Evolutionary conservation across 2,113 vertebrate species (phyloP).

Genomic region (Mirza zaza): DNA sequence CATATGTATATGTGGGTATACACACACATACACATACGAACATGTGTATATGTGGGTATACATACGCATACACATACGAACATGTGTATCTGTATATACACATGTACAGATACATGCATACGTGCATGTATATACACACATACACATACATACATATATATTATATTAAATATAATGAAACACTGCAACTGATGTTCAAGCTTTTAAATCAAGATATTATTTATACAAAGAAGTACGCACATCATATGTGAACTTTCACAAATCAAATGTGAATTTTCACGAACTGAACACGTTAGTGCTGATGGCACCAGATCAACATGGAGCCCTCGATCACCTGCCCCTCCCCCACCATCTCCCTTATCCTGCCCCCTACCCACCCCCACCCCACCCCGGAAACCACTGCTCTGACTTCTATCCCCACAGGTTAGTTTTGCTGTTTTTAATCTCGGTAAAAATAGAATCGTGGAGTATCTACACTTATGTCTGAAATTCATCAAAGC

Average conservation of each 20-base stretch:
- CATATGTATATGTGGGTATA: not conserved
- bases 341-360: not conserved
- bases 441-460: not conserved
- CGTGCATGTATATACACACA: no score
- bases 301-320: not conserved
- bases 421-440: not conserved
- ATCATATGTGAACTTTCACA: not conserved
- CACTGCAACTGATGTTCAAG: not conserved
- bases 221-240: not conserved
- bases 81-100: fast-evolving
- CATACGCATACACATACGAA: not conserved
- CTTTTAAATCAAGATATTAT: not conserved
- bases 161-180: not conserved
- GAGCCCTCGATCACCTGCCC: not conserved
- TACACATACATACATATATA: no score
- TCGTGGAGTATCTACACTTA: not conserved
- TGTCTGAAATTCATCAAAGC: not conserved
- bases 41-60: fast-evolving
- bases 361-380: no score
- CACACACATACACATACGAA: not conserved
- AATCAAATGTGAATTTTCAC: not conserved
- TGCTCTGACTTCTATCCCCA: not conserved
- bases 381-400: no score
- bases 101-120: not conserved
- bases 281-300: not conserved